Percentiles rank a stretch among this genome's conserved stretches.
Evolutionary conservation across 1,140 invertebrate species (phyloP).

Genomic region (Phymorhynchus buccinoides): DNA sequence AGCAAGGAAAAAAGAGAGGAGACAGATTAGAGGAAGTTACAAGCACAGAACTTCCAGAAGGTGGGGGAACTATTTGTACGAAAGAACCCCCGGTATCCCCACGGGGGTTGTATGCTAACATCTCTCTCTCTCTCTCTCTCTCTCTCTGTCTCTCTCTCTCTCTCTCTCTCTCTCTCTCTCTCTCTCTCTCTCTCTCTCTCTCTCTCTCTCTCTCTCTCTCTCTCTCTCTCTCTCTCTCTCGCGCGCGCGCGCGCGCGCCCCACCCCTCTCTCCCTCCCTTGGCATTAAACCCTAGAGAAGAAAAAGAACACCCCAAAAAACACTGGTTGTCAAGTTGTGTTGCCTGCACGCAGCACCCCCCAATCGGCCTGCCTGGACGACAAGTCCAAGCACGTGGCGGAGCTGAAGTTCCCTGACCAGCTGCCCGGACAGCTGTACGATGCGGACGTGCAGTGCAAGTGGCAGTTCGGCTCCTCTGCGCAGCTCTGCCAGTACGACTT

Average conservation of each 20-base stretch:
- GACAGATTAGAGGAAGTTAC: too few species aligned
- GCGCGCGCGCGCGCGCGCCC: too few species aligned
- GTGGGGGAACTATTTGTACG: too few species aligned
- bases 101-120: too few species aligned
- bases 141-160: slow-evolving; percentile 7
- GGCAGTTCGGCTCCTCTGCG: slow-evolving; percentile 67
- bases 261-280: too few species aligned
- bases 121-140: slow-evolving; percentile 1
- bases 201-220: slow-evolving; percentile 4
- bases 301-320: too few species aligned
- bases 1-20: too few species aligned
- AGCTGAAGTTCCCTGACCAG: slow-evolving; percentile 65
- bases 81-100: too few species aligned
- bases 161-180: slow-evolving; percentile 6
- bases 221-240: too few species aligned
- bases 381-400: slow-evolving; percentile 59
- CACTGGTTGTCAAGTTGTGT: too few species aligned
- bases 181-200: slow-evolving; percentile 17
- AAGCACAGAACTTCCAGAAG: too few species aligned
- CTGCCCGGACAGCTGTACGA: slow-evolving; percentile 69
- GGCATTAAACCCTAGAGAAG: too few species aligned
- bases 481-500: slow-evolving; percentile 67
- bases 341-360: slow-evolving; percentile 55
- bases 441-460: slow-evolving; percentile 69
- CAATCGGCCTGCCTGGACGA: slow-evolving; percentile 67